A percentile compares a stretch with the other conserved stretches of the same genome.
These are phyloP conservation scores for Serripes groenlandicus DNA, from an alignment of 2,888 invertebrate species.

Conservation along the genomic window DNA sequence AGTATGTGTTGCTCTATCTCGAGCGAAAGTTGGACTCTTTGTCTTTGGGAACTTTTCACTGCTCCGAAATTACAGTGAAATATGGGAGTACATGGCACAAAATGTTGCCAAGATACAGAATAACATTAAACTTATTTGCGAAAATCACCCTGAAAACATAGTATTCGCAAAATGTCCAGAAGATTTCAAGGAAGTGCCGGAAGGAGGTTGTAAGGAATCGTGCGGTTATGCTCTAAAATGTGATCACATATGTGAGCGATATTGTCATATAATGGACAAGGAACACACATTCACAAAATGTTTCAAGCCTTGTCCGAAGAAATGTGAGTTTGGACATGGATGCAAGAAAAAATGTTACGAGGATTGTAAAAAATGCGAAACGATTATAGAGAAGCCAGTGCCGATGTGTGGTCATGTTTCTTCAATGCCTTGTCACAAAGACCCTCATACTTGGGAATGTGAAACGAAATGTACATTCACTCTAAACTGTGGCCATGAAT, in stretches of 20 bases:
- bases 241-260: constrained; percentile 62
- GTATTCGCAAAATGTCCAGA: constrained; percentile 44
- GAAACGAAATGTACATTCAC: constrained; percentile 67
- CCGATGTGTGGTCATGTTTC: constrained; percentile 80
- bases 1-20: constrained; percentile 84
- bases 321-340: constrained; percentile 85
- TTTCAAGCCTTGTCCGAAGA: constrained; percentile 71
- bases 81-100: constrained; percentile 58
- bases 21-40: constrained; percentile 83
- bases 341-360: constrained; percentile 88
- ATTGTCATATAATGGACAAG: constrained; percentile 86
- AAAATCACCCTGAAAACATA: constrained; percentile 73
- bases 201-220: constrained; percentile 74
- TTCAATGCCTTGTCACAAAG: constrained; percentile 73
- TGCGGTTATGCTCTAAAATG: constrained; percentile 70
- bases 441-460: constrained; percentile 73
- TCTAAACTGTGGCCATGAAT: constrained; percentile 87
- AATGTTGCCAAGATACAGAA: constrained; percentile 39
- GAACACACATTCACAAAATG: constrained; percentile 87
- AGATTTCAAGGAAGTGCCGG: constrained; percentile 72
- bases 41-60: constrained; percentile 83
- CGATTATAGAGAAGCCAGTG: constrained; percentile 70
- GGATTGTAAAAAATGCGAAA: constrained; percentile 79
- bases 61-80: constrained; percentile 58
- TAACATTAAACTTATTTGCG: constrained; percentile 72